Evolutionary conservation across 64 coral and sea anemone genomes (phyloP).

Genomic region (Anthopleura sola): DNA sequence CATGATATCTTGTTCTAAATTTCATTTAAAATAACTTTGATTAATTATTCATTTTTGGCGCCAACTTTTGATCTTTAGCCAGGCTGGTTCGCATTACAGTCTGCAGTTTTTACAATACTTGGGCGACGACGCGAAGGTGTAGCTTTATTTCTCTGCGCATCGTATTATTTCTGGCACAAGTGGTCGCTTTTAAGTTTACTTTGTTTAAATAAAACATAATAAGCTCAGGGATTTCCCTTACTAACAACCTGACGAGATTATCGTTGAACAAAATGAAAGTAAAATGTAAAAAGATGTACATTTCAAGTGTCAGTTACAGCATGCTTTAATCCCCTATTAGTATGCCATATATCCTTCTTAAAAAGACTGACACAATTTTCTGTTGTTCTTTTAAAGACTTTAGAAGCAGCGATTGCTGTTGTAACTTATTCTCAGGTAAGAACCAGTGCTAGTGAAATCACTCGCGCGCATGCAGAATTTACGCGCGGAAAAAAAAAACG

Average conservation of each 20-base stretch:
- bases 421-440: constrained; percentile 96
- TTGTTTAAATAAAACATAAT: not conserved
- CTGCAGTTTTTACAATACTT: not conserved
- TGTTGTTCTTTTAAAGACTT: constrained; percentile 44
- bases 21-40: not conserved
- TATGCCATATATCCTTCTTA: not conserved
- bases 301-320: not conserved
- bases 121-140: not conserved
- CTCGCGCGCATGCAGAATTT: no score
- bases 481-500: no score
- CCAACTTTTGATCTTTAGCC: not conserved
- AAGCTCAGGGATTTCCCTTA: not conserved
- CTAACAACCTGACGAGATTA: not conserved
- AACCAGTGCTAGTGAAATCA: not conserved
- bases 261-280: not conserved
- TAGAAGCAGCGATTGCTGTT: constrained; percentile 93
- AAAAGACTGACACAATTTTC: not conserved
- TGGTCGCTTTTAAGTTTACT: not conserved
- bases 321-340: not conserved
- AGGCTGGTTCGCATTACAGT: not conserved
- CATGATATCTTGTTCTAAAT: not conserved
- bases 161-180: not conserved
- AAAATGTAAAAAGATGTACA: not conserved
- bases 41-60: not conserved
- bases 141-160: not conserved